Conservation (phyloP, 2,797 vertebrate genomes). For the Parauchenoglanis ngamensis region DNA sequence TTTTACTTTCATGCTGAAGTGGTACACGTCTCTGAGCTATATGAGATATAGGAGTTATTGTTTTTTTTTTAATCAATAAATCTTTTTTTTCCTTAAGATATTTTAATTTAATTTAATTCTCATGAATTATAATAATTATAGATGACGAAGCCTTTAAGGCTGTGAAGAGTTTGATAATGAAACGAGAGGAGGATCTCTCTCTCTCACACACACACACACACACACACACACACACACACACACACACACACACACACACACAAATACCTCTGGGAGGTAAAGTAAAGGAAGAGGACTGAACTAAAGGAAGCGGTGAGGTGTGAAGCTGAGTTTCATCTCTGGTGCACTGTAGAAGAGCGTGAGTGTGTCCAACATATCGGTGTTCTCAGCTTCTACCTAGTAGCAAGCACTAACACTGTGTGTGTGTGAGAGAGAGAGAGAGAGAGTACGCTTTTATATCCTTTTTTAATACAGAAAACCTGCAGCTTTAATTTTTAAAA, state of each 20-base stretch:
- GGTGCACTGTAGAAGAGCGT: background rate
- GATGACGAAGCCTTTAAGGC: background rate
- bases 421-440: background rate
- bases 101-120: background rate
- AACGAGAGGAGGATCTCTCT: background rate
- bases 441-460: background rate
- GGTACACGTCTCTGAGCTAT: background rate
- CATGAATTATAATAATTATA: background rate
- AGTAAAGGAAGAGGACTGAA: background rate
- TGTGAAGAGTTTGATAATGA: background rate
- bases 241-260: background rate
- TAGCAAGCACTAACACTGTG: background rate
- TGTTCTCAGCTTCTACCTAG: background rate
- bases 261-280: background rate
- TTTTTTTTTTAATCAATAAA: background rate
- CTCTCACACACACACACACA: too few relatives aligned
- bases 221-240: slow-evolving; percentile 23
- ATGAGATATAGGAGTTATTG: background rate
- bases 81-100: background rate
- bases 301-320: background rate
- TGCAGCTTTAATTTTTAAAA: background rate
- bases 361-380: background rate
- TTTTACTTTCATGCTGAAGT: background rate
- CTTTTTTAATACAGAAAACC: background rate
- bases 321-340: background rate